Percentiles rank a stretch among this genome's conserved stretches.
Evolutionary conservation across 2,797 vertebrate genomes (phyloP).

Genomic region (Dipus sagitta): DNA sequence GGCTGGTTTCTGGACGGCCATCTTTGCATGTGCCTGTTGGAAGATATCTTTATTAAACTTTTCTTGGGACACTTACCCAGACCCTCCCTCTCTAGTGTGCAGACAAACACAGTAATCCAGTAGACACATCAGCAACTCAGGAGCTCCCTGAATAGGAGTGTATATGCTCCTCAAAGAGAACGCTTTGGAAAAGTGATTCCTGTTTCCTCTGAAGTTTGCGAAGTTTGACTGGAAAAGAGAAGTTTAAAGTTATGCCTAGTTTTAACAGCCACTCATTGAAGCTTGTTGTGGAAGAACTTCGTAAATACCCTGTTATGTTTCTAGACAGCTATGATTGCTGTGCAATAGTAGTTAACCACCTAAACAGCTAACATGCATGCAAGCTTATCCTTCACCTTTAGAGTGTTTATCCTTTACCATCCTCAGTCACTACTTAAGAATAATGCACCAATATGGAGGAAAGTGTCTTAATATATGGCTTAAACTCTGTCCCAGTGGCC

Average conservation of each 20-base stretch:
- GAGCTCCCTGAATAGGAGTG: background rate
- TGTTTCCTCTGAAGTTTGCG: background rate
- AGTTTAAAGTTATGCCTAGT: background rate
- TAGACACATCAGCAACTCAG: rapidly evolving
- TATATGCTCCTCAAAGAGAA: background rate
- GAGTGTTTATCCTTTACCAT: background rate
- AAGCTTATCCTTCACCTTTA: background rate
- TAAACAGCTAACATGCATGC: background rate
- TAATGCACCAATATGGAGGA: background rate
- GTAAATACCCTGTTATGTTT: background rate
- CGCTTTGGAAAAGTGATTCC: background rate
- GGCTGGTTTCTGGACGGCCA: background rate
- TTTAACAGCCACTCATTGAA: background rate
- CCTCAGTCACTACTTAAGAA: constrained; percentile 12
- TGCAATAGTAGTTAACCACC: background rate
- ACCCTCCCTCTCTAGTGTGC: background rate
- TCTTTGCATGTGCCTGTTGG: background rate
- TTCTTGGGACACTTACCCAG: background rate
- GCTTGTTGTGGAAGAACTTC: background rate
- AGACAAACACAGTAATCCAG: background rate
- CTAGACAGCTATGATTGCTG: background rate
- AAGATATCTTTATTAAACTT: background rate
- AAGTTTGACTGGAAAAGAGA: background rate
- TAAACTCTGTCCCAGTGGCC: constrained; percentile 10
- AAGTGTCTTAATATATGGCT: constrained; percentile 36